Base-by-base conservation (phyloP, 2,797 vertebrate species). In the Macroramphosus scolopax region DNA sequence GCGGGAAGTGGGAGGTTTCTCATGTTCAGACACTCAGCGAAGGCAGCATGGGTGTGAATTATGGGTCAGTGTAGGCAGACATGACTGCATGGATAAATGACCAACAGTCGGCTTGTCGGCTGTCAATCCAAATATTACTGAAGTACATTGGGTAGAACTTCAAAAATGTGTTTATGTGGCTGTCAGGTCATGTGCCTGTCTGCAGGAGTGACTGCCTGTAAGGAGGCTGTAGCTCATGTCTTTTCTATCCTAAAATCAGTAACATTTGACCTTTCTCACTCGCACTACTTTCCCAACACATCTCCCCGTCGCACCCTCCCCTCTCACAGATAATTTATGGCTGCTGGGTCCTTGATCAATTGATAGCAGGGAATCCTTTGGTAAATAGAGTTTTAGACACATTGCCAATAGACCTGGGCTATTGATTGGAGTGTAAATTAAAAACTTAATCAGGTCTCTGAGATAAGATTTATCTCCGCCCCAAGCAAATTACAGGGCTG, bases 391-490 rank as follows among this genome's bases (percentile, higher is more conserved):
- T 94, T 97, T 96, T 96, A 96, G 95, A 98, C 95, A 95, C 93
- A 95, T 97, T 95, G 95, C 94, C 95, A 93, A 97, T 98, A 98
- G 94, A 97, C 94, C 93, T 92, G 92, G 78, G 88, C 89, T 96
- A 98, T 98, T 97, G 96, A 98, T 97, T 93, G 90, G 91, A 91
- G 92, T 97, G 95, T 98, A 97, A 98, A 98, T 98, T 98, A 98
- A 98, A 98, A 96, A 97, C 95, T 96, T 98, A 97, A 96, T 98
- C 96, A 97, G 95, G 93, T 93, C 91, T 88, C 81, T 47, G 72
- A 89, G 91, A 91, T 92, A 90, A 90, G 91, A 90, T 89, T 91
- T 90, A 91, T 91, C 89, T 91, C 84, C 50, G 62, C 88, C 87
- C 78, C 82, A 66, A 89, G 88, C 89, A 91, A 89, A 89, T 90